Conservation (phyloP, 2,888 invertebrate genomes). For the Lithophane semibrunnea region DNA sequence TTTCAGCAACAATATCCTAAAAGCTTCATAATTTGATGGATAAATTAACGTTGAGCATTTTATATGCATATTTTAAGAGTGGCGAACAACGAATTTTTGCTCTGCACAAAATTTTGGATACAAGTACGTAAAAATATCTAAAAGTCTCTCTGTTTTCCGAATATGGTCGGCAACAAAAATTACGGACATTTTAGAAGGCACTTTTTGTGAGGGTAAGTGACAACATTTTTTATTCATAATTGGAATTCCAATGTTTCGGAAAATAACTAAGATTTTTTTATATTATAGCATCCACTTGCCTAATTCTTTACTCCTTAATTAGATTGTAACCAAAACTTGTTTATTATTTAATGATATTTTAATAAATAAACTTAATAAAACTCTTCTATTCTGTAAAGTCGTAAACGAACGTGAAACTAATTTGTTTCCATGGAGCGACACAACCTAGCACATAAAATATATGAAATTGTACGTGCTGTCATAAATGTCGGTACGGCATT, state of each 20-base stretch:
- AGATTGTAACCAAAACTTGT: not conserved
- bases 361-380: not conserved
- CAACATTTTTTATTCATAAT: slow-evolving; percentile 29
- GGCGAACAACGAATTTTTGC: slow-evolving; percentile 41
- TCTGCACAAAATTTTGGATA: slow-evolving; percentile 45
- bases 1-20: slow-evolving; percentile 55
- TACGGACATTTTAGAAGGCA: slow-evolving; percentile 27
- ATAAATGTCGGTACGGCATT: slow-evolving; percentile 57
- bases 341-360: not conserved
- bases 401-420: slow-evolving; percentile 16
- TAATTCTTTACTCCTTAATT: not conserved
- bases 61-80: slow-evolving; percentile 62
- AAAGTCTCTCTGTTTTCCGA: slow-evolving; percentile 28
- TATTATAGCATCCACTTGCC: not conserved
- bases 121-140: slow-evolving; percentile 38
- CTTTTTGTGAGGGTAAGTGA: slow-evolving; percentile 19
- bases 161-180: slow-evolving; percentile 41
- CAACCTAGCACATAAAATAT: slow-evolving; percentile 52
- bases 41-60: slow-evolving; percentile 60
- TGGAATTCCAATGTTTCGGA: slow-evolving; percentile 11
- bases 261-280: slow-evolving; percentile 15
- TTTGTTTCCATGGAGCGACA: slow-evolving; percentile 23
- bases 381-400: slow-evolving; percentile 1
- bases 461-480: slow-evolving; percentile 58
- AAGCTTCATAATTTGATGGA: slow-evolving; percentile 65